Conservation (phyloP, 1,140 invertebrate genomes). For the Drosophila prosaltans region DNA sequence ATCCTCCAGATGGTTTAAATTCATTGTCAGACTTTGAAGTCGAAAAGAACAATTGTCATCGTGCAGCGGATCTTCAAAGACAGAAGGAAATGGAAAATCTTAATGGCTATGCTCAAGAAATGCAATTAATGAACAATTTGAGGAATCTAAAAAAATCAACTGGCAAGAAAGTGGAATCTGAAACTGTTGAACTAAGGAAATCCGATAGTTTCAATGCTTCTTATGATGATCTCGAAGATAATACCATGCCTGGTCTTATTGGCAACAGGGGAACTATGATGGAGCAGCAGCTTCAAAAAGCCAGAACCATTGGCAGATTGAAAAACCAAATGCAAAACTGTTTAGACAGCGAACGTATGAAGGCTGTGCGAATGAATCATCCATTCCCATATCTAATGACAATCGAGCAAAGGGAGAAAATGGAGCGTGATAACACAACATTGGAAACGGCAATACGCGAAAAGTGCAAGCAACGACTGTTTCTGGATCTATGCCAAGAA, state of each 20-base stretch:
- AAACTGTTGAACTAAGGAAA: too few relatives aligned
- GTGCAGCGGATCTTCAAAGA: slow-evolving; percentile 1
- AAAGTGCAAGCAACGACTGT: not conserved
- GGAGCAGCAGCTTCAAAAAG: not conserved
- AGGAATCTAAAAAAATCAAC: not conserved
- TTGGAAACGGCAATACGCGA: not conserved
- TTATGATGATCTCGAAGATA: too few relatives aligned
- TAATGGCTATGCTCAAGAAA: slow-evolving; percentile 4
- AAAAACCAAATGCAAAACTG: not conserved
- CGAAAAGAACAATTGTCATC: not conserved
- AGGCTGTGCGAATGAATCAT: slow-evolving; percentile 2
- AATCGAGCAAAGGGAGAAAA: not conserved
- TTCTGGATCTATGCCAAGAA: slow-evolving; percentile 1
- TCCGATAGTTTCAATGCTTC: too few relatives aligned
- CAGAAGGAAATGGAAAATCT: not conserved
- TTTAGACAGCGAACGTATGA: not conserved
- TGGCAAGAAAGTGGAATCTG: too few relatives aligned
- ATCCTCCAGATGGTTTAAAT: not conserved
- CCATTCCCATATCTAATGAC: slow-evolving; percentile 8
- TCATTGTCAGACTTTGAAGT: not conserved
- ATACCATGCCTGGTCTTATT: not conserved
- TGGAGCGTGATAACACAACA: not conserved
- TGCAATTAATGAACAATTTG: slow-evolving; percentile 10
- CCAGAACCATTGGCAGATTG: not conserved
- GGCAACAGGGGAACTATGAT: not conserved